Evolutionary conservation across 2,113 vertebrate genomes (phyloP).

Genomic region (Hippoglossus stenolepis): DNA sequence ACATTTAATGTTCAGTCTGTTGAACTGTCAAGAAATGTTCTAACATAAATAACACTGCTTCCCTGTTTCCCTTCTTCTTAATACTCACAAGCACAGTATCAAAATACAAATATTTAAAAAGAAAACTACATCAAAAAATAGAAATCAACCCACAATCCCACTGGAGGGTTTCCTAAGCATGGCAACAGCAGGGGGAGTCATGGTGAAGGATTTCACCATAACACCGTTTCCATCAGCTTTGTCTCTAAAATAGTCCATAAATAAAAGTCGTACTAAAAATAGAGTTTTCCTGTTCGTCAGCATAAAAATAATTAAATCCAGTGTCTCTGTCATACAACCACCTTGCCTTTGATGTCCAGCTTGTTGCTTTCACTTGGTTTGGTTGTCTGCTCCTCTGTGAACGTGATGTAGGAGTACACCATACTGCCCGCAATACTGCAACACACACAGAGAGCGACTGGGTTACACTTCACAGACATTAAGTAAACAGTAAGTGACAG

Average conservation of each 20-base stretch:
- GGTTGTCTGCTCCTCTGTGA: slow-evolving; percentile 90
- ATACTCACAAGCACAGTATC: slow-evolving; percentile 39
- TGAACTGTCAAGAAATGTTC: slow-evolving; percentile 22
- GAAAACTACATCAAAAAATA: slow-evolving; percentile 27
- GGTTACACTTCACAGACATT: background rate
- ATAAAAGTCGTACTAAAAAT: slow-evolving; percentile 63
- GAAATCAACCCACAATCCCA: slow-evolving; percentile 30
- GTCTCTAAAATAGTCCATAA: slow-evolving; percentile 59
- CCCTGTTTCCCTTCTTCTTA: slow-evolving; percentile 61
- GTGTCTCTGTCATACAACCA: slow-evolving; percentile 77
- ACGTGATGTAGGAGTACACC: slow-evolving; percentile 96
- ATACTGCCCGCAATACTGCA: slow-evolving; percentile 94
- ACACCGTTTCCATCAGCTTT: background rate
- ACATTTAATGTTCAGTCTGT: slow-evolving; percentile 10
- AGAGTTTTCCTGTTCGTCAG: slow-evolving; percentile 34
- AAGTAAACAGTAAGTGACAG: background rate
- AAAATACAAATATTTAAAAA: slow-evolving; percentile 49
- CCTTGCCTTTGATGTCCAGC: slow-evolving; percentile 79
- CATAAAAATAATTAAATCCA: slow-evolving; percentile 56
- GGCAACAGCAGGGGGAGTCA: slow-evolving; percentile 35
- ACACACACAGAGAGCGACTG: slow-evolving; percentile 24
- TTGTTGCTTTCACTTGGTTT: slow-evolving; percentile 83
- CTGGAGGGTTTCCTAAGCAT: slow-evolving; percentile 44
- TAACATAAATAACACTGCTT: slow-evolving; percentile 32
- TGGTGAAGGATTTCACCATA: background rate